Evolutionary conservation across 2,888 invertebrate genomes (phyloP), one percentile per base, ranked within the genome.

Genomic region (Ariolimax columbianus): DNA sequence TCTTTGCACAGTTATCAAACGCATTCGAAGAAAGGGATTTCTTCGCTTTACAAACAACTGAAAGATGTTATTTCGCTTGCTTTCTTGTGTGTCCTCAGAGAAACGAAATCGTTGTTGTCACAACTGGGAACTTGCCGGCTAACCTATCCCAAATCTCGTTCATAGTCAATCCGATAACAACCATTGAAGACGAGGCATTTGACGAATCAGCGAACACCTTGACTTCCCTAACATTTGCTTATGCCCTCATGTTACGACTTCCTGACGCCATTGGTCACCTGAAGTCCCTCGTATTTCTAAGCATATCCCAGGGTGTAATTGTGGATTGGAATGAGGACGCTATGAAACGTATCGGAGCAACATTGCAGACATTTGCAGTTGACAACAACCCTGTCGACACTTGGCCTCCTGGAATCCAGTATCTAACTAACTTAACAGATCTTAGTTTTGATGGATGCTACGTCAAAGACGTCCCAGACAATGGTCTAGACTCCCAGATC

Each of bases 401-500:
- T 0, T 78, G 78, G 78, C 78, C 78, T 2, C 17, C 63, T n/a
- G 63, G 78, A 66, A 63, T 78, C 26, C 36, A 38, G n/a, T 63
- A 36, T 17, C 40, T 78, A 11, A 33, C 77, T 7, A n/a, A 47
- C 23, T 33, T 77, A 9, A 33, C 33, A 11, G 23, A 30, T 19
- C 23, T 77, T 9, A 33, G 30, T 36, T 19, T 77, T 17, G 14
- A n/a, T n/a, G 19, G 33, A 47, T 30, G 40, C 19, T 1, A 19
- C 7, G 30, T 77, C 51, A 17, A 30, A 1, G 14, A 19, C 33
- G 30, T 77, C 26, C 77, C 77, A 11, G 55, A 77, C 19, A 33
- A 55, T 51, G 51, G 55, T 14, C 26, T 77, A 19, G 77, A 77
- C 14, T 0, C 23, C 0, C 17, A 55, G 6, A 17, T n/a, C n/a